Evolutionary conservation across 2,113 vertebrate genomes (phyloP), one percentile per base, ranked within the genome.

Genomic region (Progne subis): DNA sequence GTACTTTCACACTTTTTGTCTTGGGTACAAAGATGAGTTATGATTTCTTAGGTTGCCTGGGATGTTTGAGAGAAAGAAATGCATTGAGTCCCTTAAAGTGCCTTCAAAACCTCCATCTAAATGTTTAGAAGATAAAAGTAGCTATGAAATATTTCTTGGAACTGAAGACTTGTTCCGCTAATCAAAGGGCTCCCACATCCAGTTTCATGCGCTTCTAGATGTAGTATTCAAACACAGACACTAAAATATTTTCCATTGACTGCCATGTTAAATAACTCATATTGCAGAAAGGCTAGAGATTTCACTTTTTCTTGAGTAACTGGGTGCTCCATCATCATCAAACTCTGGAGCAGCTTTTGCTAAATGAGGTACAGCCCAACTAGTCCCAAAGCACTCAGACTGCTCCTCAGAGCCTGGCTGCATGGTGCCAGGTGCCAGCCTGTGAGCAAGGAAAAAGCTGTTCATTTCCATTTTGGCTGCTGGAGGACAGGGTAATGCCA

Each of bases 401-500:
- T 0, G 1, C 14, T 72, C 26, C 28, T 60, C 26, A 25, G 55
- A 37, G 39, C 3, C 53, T 37, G 12, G 18, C 52, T 43, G 21
- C 18, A n/a, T 11, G 0, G 0, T 18, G 5, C 13, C 1, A 1
- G 5, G 4, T 41, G 67, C 28, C 46, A 56, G 47, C 9, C 26
- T 55, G 63, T 0, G 4, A 61, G 37, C 41, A 79, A 67, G 46
- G 14, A 82, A 70, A 43, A 64, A 14, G 15, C 12, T 2, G 0
- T 8, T 71, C 39, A 16, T 20, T 25, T 61, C 50, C 0, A 0
- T 32, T 53, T 37, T 67, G 83, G 20, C 29, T 55, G 52, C 31
- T 39, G 52, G 21, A 59, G 14, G 23, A 25, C 23, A 49, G 61
- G 52, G 11, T 34, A 65, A 53, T 9, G 16, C 69, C 31, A 82